Evolutionary conservation across 1,140 invertebrate species (phyloP), one percentile per base, ranked within the genome.

Genomic region (Rhagoletis pomonella): DNA sequence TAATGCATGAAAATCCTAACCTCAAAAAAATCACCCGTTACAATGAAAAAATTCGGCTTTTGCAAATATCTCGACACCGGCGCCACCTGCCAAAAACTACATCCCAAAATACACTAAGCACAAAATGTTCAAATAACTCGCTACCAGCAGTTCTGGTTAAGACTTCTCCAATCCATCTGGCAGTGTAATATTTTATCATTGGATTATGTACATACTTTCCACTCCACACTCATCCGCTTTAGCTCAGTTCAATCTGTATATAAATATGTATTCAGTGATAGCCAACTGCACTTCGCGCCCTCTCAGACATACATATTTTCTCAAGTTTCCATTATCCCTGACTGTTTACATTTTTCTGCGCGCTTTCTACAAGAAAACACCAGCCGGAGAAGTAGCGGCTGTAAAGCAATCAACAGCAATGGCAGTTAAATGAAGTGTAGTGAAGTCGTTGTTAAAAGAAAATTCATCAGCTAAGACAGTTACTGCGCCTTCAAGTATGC

Each of bases 271-370:
- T 19, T 17, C 6, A 58, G 10, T 29, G n/a, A 55, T 67, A 67
- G 17, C 4, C 19, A 81, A 6, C 10, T 10, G 6, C 47, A 55
- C 50, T 29, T 7, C 7, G 9, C 60, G 12, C 12, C n/a, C 73
- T 29, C 29, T 29, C 29, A 29, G 29, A 29, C 29, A 29, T 29
- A 14, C 3, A 2, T 47, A 6, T 55, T 81, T 58, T 4, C 29
- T 29, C 73, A 81, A 81, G 55, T 81, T 58, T 81, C 55, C 50
- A 81, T 55, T 81, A 81, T 81, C 5, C 9, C 73, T 58, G 39
- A 19, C n/a, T 9, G 47, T 62, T 62, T 62, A 62, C 60, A n/a
- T 14, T 2, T 39, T 67, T 7, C 29, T 29, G 29, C 29, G 64
- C 29, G 17, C 29, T 39, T 10, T 6, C 47, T 29, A n/a, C 73